Evolutionary conservation across 2,888 invertebrate genomes (phyloP), one percentile per base, ranked within the genome.

Genomic region (Sarcophaga rosellei): DNA sequence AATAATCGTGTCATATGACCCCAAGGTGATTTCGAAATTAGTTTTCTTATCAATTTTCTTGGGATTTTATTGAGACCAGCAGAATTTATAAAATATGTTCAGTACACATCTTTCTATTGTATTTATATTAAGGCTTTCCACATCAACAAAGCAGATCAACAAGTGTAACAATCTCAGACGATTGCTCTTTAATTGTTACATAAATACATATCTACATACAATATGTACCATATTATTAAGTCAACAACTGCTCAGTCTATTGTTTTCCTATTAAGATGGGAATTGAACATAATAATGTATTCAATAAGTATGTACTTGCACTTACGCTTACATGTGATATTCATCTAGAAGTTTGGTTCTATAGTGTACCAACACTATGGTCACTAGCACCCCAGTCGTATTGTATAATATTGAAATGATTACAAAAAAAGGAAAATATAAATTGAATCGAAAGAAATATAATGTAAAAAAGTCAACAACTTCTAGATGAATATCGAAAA

Each of bases 121-220:
- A 75, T 75, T 81, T 63, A 4, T 20, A 70, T 81, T 57, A 76
- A 62, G 5, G 35, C 44, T 23, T 84, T 78, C 78, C 83, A 78
- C 78, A 83, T 78, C 68, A 74, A 20, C 35, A 8, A 1, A 35
- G 35, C 35, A 10, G 35, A 35, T 35, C 35, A 35, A 62, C 11
- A 82, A 77, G 25, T 78, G 78, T 66, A 77, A 62, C 23, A 53
- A 62, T 68, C 77, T 78, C 78, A 83, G 83, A 73, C 83, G 57
- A 83, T 78, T 53, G 61, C 69, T 84, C 68, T 73, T 57, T 79
- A 79, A 74, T 79, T 84, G 78, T 84, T 84, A 61, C 78, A 83
- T 66, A 83, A 73, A 44, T 76, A 65, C 53, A 63, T 75, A 23
- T 10, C 44, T 53, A 62, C n/a, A 35, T 47, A 53, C 35, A 53